phyloP scores from a whole-genome alignment of 2,113 vertebrate species.

The Syrmaticus mikado region DNA sequence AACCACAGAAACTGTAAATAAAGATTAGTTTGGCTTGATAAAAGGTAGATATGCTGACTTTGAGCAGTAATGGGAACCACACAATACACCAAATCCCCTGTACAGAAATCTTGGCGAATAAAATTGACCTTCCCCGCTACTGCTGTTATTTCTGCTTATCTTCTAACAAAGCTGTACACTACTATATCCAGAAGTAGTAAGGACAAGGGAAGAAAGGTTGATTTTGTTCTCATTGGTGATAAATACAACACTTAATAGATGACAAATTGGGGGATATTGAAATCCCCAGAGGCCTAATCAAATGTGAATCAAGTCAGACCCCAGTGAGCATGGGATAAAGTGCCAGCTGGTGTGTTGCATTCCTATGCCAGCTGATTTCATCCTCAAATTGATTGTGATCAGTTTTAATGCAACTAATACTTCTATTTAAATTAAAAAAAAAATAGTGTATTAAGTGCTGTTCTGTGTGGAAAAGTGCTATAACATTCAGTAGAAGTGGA shows the following conservation, averaged over 20 bases:
- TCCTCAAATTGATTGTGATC: not conserved
- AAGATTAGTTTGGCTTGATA: not conserved
- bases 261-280: slow-evolving; percentile 45
- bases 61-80: not conserved
- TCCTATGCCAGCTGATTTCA: not conserved
- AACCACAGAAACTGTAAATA: not conserved
- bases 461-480: not conserved
- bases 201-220: not conserved
- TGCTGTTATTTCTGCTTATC: not conserved
- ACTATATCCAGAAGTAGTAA: not conserved
- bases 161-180: not conserved
- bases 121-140: not conserved
- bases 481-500: not conserved
- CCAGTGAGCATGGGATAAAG: not conserved
- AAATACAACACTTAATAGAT: slow-evolving; percentile 44
- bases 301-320: slow-evolving; percentile 2
- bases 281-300: slow-evolving; percentile 48
- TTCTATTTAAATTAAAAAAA: not conserved
- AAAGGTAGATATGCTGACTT: not conserved
- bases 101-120: not conserved
- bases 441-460: not conserved
- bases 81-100: not conserved
- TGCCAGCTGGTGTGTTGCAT: not conserved
- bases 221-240: slow-evolving; percentile 13
- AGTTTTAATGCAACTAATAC: not conserved